These are phyloP conservation scores for Ursus arctos DNA, from an alignment of 2,113 vertebrate genomes.

Conservation along the genomic window DNA sequence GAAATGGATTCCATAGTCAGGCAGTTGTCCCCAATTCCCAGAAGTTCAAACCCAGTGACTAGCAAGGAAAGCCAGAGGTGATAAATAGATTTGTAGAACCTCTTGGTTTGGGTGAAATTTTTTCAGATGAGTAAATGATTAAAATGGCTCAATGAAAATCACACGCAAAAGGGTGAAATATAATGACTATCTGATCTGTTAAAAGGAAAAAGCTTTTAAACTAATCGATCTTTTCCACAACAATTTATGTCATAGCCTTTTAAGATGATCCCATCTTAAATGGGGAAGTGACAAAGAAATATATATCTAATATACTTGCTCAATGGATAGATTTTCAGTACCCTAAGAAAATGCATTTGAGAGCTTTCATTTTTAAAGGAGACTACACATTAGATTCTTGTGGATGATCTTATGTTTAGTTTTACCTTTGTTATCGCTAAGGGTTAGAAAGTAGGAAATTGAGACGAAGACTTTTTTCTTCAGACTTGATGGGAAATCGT, in stretches of 20 bases:
- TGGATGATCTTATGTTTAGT: constrained; percentile 5
- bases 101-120: constrained; percentile 60
- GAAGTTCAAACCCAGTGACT: constrained; percentile 54
- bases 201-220: constrained; percentile 85
- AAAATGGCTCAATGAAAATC: constrained; percentile 79
- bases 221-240: constrained; percentile 83
- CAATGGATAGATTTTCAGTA: constrained; percentile 71
- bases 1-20: constrained; percentile 43
- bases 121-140: constrained; percentile 81
- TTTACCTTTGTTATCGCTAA: constrained; percentile 23
- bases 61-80: constrained; percentile 47
- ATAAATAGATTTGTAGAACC: constrained; percentile 68
- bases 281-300: constrained; percentile 81
- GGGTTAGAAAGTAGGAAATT: constrained; percentile 45
- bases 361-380: constrained; percentile 72
- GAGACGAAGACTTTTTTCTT: constrained; percentile 12
- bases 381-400: constrained; percentile 38
- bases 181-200: constrained; percentile 83
- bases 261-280: constrained; percentile 81
- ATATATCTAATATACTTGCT: constrained; percentile 76
- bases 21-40: constrained; percentile 39
- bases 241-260: constrained; percentile 83
- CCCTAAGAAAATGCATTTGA: constrained; percentile 62
- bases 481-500: constrained; percentile 6
- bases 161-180: constrained; percentile 76